Evolutionary conservation across 1,140 invertebrate species (phyloP).

Genomic region (Argopecten irradians): DNA sequence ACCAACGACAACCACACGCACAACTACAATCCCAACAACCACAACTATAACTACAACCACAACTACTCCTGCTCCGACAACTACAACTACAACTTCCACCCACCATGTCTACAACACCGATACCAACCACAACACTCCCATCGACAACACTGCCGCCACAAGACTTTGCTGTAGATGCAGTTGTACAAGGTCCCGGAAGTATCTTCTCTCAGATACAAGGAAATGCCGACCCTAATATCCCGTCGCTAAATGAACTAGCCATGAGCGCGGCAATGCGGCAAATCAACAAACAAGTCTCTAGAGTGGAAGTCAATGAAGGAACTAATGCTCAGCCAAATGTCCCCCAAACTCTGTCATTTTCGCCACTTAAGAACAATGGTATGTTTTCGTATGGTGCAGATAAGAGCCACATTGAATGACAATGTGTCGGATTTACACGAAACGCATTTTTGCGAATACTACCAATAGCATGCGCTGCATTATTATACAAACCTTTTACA

Average conservation of each 20-base stretch:
- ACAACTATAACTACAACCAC: neutral
- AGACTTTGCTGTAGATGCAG: neutral
- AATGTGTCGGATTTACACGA: too few species aligned
- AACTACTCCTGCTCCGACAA: neutral
- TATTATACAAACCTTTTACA: too few species aligned
- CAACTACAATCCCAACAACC: neutral
- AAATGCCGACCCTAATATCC: neutral
- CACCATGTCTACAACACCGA: too few species aligned
- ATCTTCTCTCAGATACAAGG: neutral
- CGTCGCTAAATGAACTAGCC: neutral
- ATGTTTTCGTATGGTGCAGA: neutral
- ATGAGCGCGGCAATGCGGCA: neutral
- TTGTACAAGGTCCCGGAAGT: neutral
- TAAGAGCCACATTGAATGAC: too few species aligned
- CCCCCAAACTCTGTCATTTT: neutral
- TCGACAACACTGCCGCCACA: neutral
- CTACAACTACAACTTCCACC: neutral
- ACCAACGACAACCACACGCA: neutral
- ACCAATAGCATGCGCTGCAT: too few species aligned
- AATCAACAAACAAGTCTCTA: neutral
- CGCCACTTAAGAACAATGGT: neutral
- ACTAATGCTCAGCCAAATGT: neutral
- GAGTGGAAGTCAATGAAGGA: neutral
- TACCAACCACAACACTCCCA: neutral
- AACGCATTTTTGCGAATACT: too few species aligned